Conservation (phyloP, 2,888 invertebrate species). For the Andricus curvator region DNA sequence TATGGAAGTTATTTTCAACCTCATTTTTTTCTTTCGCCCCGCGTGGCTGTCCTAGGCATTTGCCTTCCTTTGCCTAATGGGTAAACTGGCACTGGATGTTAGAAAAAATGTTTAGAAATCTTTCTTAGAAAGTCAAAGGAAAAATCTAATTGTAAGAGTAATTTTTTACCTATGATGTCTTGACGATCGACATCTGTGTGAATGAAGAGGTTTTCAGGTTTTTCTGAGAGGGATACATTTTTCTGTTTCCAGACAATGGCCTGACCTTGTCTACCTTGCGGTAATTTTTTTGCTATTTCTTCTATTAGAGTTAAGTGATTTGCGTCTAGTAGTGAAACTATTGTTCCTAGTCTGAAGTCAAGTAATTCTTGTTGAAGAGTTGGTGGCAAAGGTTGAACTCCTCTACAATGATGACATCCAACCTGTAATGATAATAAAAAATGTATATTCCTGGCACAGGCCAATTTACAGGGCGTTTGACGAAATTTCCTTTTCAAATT, state of each 20-base stretch:
- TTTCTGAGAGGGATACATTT: slow-evolving; percentile 50
- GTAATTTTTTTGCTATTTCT: slow-evolving; percentile 66
- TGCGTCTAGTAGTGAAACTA: slow-evolving; percentile 68
- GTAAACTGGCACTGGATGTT: no score
- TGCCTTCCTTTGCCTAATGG: no score
- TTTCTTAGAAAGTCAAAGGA: neutral
- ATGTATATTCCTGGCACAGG: neutral
- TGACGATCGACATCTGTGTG: slow-evolving; percentile 68
- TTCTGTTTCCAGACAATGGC: slow-evolving; percentile 71
- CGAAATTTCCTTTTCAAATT: no score
- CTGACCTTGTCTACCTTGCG: slow-evolving; percentile 70
- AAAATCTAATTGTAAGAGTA: neutral
- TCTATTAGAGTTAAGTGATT: slow-evolving; percentile 61
- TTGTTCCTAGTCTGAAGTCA: slow-evolving; percentile 68
- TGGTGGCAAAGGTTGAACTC: slow-evolving; percentile 66
- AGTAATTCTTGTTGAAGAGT: slow-evolving; percentile 69
- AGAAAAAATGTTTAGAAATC: neutral
- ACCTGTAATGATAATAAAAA: slow-evolving; percentile 59
- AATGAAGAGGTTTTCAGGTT: slow-evolving; percentile 69
- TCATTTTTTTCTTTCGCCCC: no score
- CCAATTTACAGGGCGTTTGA: no score
- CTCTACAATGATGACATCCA: slow-evolving; percentile 75
- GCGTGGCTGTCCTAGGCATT: no score
- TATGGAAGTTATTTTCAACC: no score
- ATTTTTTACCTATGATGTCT: slow-evolving; percentile 71